Base-by-base conservation (phyloP, 1,140 invertebrate genomes). In the Apis laboriosa region DNA sequence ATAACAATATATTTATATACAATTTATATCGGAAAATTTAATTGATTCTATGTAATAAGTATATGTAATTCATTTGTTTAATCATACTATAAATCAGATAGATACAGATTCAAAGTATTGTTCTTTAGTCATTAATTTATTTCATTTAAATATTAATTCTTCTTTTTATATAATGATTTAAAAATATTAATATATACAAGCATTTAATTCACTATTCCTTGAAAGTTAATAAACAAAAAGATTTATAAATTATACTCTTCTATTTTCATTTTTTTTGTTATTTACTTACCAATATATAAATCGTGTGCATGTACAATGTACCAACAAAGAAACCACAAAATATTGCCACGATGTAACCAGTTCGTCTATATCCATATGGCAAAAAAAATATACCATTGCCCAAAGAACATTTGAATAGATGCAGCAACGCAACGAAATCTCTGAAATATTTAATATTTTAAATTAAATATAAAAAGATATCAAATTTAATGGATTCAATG, bases 301-400 rank as follows among this genome's bases (percentile, higher is more conserved):
- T 94, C 51, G 94, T 95, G 85, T 95, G 94, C 34, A 93, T 93
- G 83, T 93, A 94, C 53, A 95, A 81, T 8, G 93, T 21, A 9
- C 93, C 95, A 53, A 95, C 89, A 21, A 95, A 15, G 21, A 95
- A 75, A 21, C 94, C 92, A 34, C 92, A 94, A 9, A 94, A 67
- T 9, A 94, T 81, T 17, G 95, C 93, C 81, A 94, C 94, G 84
- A 93, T 89, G 17, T 96, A 90, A 75, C 96, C 96, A 71, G 95
- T 94, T 90, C 95, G 94, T 84, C 92, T 94, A 84, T 96, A 95
- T 19, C 95, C 95, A 67, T 94, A 89, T 49, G 96, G 95, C 88
- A 96, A 94, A 58, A 96, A 96, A 75, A 96, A 89, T 64, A 96
- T 93, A 1, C 96, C 96, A 5, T 94, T 95, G 4, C 96, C 96